phyloP scores from a whole-genome alignment of 2,888 invertebrate species.

The Folsomia manolachei region DNA sequence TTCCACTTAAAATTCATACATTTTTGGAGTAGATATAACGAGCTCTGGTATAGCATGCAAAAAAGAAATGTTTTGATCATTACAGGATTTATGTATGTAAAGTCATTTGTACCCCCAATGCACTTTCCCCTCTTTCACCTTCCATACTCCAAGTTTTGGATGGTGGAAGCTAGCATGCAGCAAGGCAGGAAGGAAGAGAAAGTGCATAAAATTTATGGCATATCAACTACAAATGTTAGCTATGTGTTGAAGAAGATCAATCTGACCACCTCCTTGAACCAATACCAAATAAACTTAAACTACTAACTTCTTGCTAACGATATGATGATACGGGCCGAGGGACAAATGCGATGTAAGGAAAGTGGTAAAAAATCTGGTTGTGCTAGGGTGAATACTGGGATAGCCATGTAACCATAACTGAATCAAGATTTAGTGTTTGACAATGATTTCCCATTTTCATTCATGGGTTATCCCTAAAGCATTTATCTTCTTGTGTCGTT shows the following conservation, averaged over 20 bases:
- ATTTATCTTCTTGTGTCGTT: constrained; percentile 27
- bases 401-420: too few species aligned
- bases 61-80: too few species aligned
- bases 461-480: constrained; percentile 21
- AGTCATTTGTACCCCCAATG: too few species aligned
- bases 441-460: constrained; percentile 27
- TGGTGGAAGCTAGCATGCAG: too few species aligned
- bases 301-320: background rate
- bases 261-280: background rate
- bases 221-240: background rate
- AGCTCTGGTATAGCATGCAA: too few species aligned
- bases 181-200: too few species aligned
- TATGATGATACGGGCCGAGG: background rate
- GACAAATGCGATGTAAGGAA: background rate
- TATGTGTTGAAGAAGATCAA: too few species aligned
- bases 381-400: background rate
- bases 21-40: too few species aligned
- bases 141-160: background rate
- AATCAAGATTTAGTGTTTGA: constrained; percentile 24
- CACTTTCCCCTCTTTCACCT: background rate
- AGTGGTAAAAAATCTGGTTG: background rate
- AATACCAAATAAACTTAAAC: too few species aligned
- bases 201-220: background rate
- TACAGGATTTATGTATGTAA: too few species aligned
- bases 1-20: too few species aligned